A percentile compares a stretch with the other conserved stretches of the same genome.
These are phyloP conservation scores for Spheniscus mendiculus DNA, from an alignment of 2,113 vertebrate species.

Conservation along the genomic window DNA sequence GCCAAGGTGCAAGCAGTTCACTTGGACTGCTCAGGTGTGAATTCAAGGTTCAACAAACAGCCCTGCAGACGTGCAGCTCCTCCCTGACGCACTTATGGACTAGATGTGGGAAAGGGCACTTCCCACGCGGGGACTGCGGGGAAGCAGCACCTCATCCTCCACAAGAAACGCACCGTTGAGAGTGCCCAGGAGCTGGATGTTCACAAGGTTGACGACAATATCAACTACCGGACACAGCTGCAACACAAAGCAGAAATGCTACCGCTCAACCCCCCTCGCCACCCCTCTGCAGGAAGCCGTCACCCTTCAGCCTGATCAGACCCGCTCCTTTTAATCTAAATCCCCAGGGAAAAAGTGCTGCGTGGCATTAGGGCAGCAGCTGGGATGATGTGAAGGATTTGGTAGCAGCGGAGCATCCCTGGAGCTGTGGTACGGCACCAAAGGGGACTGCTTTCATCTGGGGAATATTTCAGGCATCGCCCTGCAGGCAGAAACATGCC, in stretches of 20 bases:
- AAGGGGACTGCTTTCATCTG: neutral
- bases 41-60: neutral
- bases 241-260: neutral
- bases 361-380: fast-evolving
- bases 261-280: fast-evolving
- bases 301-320: neutral
- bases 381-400: neutral
- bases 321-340: neutral
- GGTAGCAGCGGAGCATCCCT: neutral
- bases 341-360: neutral
- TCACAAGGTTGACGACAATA: neutral
- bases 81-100: neutral
- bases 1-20: fast-evolving
- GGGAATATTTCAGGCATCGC: fast-evolving
- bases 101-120: fast-evolving
- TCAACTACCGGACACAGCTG: neutral
- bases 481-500: fast-evolving
- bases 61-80: neutral
- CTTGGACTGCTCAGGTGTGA: neutral
- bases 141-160: neutral
- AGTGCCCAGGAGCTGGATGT: slow-evolving; percentile 11
- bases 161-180: neutral
- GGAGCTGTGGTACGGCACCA: neutral
- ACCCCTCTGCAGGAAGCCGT: neutral
- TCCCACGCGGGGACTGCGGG: fast-evolving